A percentile compares a stretch with the other conserved stretches of the same genome.
Conservation (phyloP, 2,888 invertebrate genomes). For the Amorpha juglandis region DNA sequence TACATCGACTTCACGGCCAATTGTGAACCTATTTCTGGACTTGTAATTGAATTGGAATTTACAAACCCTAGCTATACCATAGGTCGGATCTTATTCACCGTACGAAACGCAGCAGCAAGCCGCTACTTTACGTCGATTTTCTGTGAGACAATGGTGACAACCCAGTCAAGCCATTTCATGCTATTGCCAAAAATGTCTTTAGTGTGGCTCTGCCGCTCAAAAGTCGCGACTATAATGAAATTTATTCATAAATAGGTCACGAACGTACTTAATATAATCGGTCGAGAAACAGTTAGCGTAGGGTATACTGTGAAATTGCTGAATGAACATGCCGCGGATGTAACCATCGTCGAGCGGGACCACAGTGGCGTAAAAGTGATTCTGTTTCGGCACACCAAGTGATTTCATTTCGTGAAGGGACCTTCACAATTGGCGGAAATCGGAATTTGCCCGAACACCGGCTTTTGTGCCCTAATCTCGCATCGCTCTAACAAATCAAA, state of each 20-base stretch:
- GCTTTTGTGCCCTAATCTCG: conserved; percentile 61
- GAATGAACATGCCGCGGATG: conserved; percentile 52
- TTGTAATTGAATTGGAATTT: too few species aligned
- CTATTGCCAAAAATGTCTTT: too few species aligned
- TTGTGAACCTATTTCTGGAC: too few species aligned
- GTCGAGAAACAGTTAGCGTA: conserved; percentile 33
- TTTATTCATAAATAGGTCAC: not conserved
- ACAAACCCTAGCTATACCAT: too few species aligned
- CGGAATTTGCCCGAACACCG: conserved; percentile 62
- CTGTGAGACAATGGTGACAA: too few species aligned
- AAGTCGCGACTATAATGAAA: not conserved
- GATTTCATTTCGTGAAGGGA: conserved; percentile 63
- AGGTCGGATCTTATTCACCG: too few species aligned
- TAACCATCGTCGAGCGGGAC: conserved; percentile 51
- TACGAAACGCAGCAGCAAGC: too few species aligned
- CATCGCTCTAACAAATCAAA: conserved; percentile 65
- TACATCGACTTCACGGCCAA: too few species aligned
- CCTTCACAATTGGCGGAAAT: conserved; percentile 72
- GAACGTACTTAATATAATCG: not conserved
- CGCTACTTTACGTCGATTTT: too few species aligned
- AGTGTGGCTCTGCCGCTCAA: too few species aligned
- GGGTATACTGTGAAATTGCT: conserved; percentile 44
- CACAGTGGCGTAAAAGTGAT: conserved; percentile 69
- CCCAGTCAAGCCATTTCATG: too few species aligned
- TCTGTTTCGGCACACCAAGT: conserved; percentile 65